Conservation (phyloP, 2,797 vertebrate species). For the Hylomyscus alleni region DNA sequence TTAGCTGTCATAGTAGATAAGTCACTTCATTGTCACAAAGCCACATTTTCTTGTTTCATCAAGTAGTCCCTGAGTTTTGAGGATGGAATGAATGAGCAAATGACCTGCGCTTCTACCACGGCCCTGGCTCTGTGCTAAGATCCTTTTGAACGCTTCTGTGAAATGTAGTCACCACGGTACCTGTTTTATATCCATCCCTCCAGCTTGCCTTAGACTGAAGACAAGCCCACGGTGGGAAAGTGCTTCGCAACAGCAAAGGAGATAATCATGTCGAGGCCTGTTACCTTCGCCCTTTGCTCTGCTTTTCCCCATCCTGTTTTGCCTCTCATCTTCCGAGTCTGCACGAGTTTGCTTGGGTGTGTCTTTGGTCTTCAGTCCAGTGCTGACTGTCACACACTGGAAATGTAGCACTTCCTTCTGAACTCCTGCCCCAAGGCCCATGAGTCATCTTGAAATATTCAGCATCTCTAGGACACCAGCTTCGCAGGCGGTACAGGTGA, state of each 20-base stretch:
- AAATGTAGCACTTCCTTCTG: constrained; percentile 62
- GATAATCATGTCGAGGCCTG: neutral
- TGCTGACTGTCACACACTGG: constrained; percentile 32
- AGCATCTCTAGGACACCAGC: neutral
- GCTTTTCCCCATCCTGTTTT: constrained; percentile 47
- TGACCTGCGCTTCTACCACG: neutral
- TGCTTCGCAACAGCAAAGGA: neutral
- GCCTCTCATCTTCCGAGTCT: constrained; percentile 28
- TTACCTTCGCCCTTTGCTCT: constrained; percentile 48
- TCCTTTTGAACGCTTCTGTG: neutral
- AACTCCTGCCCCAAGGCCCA: constrained; percentile 59
- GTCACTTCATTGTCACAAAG: neutral
- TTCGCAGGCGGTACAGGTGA: neutral
- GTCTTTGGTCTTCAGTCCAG: constrained; percentile 40
- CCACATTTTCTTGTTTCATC: neutral
- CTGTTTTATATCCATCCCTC: neutral
- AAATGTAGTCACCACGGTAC: neutral
- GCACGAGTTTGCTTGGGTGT: constrained; percentile 43
- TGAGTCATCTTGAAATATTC: constrained; percentile 22
- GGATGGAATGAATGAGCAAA: neutral
- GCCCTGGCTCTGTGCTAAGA: neutral
- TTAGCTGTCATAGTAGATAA: neutral
- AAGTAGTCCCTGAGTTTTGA: neutral
- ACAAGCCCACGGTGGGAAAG: neutral
- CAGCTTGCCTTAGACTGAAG: neutral